These are phyloP conservation scores for Macroglossus sobrinus DNA, from an alignment of 2,113 vertebrate species.

Conservation along the genomic window DNA sequence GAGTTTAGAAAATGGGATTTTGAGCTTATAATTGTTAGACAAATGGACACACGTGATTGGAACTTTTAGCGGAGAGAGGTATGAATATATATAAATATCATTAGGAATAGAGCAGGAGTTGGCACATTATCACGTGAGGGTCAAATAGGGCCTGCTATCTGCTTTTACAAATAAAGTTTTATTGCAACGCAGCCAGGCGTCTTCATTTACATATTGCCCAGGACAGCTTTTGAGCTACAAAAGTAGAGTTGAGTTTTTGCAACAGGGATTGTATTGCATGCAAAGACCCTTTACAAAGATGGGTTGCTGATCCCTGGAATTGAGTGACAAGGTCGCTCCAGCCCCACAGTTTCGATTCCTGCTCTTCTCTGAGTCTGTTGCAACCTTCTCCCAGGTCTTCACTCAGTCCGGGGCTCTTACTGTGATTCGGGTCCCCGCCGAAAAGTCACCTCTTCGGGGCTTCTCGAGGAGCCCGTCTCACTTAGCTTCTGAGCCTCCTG, in stretches of 20 bases:
- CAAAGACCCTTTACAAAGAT: background rate
- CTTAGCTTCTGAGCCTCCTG: accelerated
- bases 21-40: background rate
- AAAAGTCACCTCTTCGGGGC: too few relatives aligned
- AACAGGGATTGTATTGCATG: background rate
- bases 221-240: background rate
- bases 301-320: background rate
- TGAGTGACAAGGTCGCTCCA: background rate
- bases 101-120: background rate
- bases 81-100: background rate
- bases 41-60: background rate
- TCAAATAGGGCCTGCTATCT: background rate
- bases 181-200: background rate
- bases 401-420: background rate
- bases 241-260: background rate
- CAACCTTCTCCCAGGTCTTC: background rate
- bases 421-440: background rate
- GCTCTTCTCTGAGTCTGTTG: background rate
- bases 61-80: background rate
- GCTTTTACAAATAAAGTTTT: slow-evolving; percentile 9
- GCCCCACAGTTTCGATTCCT: background rate
- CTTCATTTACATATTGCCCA: background rate
- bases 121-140: background rate
- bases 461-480: accelerated
- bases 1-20: background rate